Base-by-base conservation (phyloP, 2,113 vertebrate species). In the Eurystomus gularis region DNA sequence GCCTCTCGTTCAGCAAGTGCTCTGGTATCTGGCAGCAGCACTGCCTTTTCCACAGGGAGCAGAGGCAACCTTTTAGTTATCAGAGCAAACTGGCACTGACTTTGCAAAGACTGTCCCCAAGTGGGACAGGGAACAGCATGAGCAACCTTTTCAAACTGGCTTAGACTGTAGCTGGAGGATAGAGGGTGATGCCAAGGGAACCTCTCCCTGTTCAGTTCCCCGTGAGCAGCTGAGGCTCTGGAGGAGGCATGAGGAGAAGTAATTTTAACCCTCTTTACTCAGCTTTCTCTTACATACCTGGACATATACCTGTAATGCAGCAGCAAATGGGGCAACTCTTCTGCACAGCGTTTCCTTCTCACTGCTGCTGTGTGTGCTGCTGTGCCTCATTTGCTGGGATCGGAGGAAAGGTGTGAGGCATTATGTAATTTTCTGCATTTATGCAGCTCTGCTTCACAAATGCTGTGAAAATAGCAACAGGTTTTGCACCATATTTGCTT, bases 401-500 rank as follows among this genome's bases (percentile, higher is more conserved):
- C 3, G 2, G 49, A 89, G 73, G 65, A 93, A 94, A 97, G 94
- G 94, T 97, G 95, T 90, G 93, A 96, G 89, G 94, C 92, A 79
- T 84, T 76, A 54, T 52, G 57, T 89, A 66, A 93, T 87, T 82
- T 82, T 79, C 89, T 81, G 84, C 81, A 71, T 97, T 86, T 96
- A 82, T 94, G 61, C 75, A 91, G 96, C 93, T 94, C 96, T 87
- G 81, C 89, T 95, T 44, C 1, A 12, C 94, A 90, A 97, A 96
- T 96, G 94, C 94, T 97, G 93, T 95, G 95, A 96, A 96, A 96
- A 88, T 96, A 97, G 96, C 92, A 97, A 94, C 96, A 97, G 94
- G 96, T 96, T 96, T 97, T 96, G 49, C 78, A 90, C 94, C 96
- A 97, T 96, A 97, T 97, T 97, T 96, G 78, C 93, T 97, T 97